A percentile compares a stretch with the other conserved stretches of the same genome.
phyloP scores from a whole-genome alignment of 2,797 vertebrate species.

The Agapornis canus region DNA sequence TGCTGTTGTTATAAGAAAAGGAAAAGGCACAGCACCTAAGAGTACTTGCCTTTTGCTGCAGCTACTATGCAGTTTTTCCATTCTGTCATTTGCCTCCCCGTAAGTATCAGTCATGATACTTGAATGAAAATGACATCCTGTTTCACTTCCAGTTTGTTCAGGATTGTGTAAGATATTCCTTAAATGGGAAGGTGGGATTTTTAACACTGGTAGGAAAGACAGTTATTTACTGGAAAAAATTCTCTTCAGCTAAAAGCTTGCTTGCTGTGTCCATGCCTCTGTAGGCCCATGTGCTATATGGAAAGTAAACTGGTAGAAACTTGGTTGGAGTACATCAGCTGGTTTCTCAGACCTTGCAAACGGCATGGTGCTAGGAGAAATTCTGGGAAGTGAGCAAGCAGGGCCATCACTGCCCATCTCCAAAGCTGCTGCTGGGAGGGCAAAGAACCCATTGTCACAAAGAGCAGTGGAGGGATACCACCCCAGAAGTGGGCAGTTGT shows the following conservation, averaged over 20 bases:
- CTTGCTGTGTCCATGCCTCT: rapidly evolving
- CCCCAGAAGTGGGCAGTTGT: background rate
- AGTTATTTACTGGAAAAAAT: background rate
- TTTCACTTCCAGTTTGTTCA: background rate
- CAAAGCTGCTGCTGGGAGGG: background rate
- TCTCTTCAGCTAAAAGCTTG: background rate
- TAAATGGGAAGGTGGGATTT: background rate
- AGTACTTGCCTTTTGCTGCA: background rate
- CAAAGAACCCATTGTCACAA: background rate
- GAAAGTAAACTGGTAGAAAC: background rate
- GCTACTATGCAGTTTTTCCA: background rate
- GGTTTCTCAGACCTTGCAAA: background rate
- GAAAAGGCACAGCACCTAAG: background rate
- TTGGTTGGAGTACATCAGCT: background rate
- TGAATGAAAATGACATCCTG: background rate
- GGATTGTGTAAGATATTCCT: background rate
- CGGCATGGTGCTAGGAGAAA: background rate
- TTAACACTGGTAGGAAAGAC: background rate
- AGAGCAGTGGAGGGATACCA: background rate
- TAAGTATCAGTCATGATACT: background rate
- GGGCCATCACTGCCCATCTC: background rate
- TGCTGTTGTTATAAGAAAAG: conserved; percentile 3
- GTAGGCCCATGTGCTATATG: rapidly evolving
- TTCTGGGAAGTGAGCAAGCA: background rate
- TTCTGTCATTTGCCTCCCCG: background rate